Evolutionary conservation across 2,113 vertebrate genomes (phyloP).

Genomic region (Falcunculus frontatus): DNA sequence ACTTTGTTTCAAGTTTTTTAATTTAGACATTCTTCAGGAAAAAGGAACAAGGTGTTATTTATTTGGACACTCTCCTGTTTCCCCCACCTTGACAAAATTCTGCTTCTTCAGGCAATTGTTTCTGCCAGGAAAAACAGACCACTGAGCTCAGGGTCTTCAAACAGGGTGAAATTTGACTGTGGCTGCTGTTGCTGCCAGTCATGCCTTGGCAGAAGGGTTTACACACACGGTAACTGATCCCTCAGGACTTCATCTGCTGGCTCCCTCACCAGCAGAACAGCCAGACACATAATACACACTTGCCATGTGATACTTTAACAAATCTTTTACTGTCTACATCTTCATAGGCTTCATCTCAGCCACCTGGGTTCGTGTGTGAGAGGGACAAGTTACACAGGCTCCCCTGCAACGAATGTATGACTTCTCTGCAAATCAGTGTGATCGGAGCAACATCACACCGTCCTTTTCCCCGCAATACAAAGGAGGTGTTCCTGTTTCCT

Average conservation of each 20-base stretch:
- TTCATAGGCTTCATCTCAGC: constrained; percentile 7
- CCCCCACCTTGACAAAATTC: neutral
- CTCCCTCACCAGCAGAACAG: neutral
- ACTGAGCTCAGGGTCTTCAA: neutral
- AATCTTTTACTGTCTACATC: constrained; percentile 43
- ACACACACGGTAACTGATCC: constrained; percentile 40
- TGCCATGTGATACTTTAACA: constrained; percentile 39
- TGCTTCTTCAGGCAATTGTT: neutral
- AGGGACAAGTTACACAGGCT: neutral
- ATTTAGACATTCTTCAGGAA: neutral
- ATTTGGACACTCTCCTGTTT: neutral
- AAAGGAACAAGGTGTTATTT: neutral
- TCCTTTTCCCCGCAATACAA: neutral
- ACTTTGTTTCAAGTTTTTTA: neutral
- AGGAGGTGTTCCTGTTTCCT: neutral
- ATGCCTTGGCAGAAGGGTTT: constrained; percentile 28
- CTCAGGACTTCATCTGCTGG: neutral
- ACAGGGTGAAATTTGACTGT: neutral
- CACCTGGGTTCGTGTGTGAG: neutral
- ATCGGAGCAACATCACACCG: neutral
- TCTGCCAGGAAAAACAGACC: constrained; percentile 8
- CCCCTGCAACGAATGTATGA: neutral
- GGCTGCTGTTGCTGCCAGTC: constrained; percentile 59
- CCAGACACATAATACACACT: constrained; percentile 14
- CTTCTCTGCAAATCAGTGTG: neutral